Conservation (phyloP, 2,888 invertebrate species). For the Diaphora mendica region DNA sequence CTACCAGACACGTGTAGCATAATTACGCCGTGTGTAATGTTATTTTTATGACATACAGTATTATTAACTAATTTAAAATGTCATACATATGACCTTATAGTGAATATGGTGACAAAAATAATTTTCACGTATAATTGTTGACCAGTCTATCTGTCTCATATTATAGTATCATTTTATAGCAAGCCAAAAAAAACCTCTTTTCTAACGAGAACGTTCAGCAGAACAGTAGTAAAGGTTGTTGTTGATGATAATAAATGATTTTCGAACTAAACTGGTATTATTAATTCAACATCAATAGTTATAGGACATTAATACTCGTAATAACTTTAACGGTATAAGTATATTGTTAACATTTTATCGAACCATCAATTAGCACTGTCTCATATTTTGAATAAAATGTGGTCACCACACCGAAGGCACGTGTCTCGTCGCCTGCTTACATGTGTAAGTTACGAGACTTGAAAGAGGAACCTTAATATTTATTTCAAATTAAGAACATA, state of each 20-base stretch:
- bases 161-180: too few species aligned
- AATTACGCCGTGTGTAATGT: not conserved
- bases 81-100: not conserved
- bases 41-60: not conserved
- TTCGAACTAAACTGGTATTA: too few species aligned
- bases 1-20: not conserved
- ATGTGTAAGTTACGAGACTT: constrained; percentile 19
- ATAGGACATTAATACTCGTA: not conserved
- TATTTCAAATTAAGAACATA: constrained; percentile 8
- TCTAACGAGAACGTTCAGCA: not conserved
- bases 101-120: not conserved
- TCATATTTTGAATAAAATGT: constrained; percentile 8
- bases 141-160: too few species aligned
- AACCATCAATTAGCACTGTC: constrained; percentile 1
- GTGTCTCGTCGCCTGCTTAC: constrained; percentile 23
- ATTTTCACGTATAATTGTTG: not conserved
- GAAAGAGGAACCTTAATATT: constrained; percentile 18
- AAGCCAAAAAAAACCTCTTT: too few species aligned
- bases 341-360: not conserved
- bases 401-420: constrained; percentile 26
- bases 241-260: too few species aligned
- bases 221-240: not conserved
- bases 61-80: not conserved
- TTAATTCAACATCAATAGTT: not conserved
- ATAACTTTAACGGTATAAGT: not conserved